phyloP scores from a whole-genome alignment of 1,140 invertebrate species.

The Aphis gossypii region DNA sequence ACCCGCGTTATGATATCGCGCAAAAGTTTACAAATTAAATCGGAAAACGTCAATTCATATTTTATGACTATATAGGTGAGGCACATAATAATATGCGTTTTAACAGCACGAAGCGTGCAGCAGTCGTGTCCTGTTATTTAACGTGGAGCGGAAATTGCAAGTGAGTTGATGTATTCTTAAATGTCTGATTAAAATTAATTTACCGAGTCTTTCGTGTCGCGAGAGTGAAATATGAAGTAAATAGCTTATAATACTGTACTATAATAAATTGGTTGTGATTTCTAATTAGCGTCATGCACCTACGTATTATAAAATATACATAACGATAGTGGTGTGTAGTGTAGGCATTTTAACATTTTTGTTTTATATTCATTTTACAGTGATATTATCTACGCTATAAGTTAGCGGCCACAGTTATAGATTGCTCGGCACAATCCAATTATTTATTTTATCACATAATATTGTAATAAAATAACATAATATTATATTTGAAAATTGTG shows the following conservation, averaged over 20 bases:
- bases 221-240: neutral
- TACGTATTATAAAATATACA: neutral
- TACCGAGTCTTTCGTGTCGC: neutral
- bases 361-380: neutral
- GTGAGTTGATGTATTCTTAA: neutral
- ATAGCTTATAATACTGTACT: neutral
- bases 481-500: neutral
- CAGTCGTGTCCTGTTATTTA: neutral
- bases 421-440: neutral
- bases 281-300: neutral
- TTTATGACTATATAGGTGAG: neutral
- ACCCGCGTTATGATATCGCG: neutral
- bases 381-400: neutral
- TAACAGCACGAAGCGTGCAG: neutral
- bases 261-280: neutral
- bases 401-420: too few species aligned
- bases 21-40: neutral
- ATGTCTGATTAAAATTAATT: slow-evolving; percentile 22
- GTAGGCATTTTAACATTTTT: neutral
- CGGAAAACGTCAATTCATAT: neutral
- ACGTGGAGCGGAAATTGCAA: neutral
- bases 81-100: neutral
- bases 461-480: neutral
- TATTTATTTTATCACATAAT: neutral
- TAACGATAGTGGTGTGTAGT: neutral